Evolutionary conservation across 2,888 invertebrate genomes (phyloP), one percentile per base, ranked within the genome.

Genomic region (Tuberolachnus salignus): DNA sequence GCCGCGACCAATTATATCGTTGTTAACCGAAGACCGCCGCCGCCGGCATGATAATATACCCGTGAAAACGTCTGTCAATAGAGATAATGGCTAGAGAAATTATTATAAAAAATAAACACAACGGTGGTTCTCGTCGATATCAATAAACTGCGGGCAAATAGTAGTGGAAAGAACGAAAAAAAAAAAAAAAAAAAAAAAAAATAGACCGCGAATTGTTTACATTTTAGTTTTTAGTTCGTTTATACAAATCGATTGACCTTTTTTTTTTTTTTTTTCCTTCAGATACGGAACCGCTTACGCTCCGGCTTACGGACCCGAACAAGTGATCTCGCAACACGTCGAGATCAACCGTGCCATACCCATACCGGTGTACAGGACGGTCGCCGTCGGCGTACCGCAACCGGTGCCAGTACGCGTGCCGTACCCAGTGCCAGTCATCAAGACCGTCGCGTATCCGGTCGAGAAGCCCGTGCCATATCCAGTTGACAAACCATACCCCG

Each of bases 381-480:
- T 83, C 8, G 82, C 82, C 0, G 82, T 83, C 10, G 83, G 83
- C 10, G 82, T 83, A 14, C 84, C 83, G 46, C 83, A 83, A 49
- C 84, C 83, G 13, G 83, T 84, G 13, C 83, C 83, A 70, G 82
- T 83, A 23, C 83, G 83, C 3, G 82, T 82, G 19, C 83, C 84
- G 9, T 83, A 83, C n/a, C 83, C 83, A 13, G 83, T 84, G 44
- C 83, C 83, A 14, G 83, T 84, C 42, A 82, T 82, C 55, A 80
- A 80, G 69, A 81, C 81, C 3, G 83, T 84, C 6, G 83, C 83
- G 26, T 82, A 83, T 34, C 82, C 82, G 6, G 83, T 84, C 9
- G 83, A 83, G 73, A 83, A 83, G 78, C 83, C 83, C 6, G 84
- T 83, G 49, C 84, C 83, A 3, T 83, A 83, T 81, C 83, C 84